A percentile compares a stretch with the other conserved stretches of the same genome.
phyloP scores from a whole-genome alignment of 2,888 invertebrate species.

The Drosophila borealis region DNA sequence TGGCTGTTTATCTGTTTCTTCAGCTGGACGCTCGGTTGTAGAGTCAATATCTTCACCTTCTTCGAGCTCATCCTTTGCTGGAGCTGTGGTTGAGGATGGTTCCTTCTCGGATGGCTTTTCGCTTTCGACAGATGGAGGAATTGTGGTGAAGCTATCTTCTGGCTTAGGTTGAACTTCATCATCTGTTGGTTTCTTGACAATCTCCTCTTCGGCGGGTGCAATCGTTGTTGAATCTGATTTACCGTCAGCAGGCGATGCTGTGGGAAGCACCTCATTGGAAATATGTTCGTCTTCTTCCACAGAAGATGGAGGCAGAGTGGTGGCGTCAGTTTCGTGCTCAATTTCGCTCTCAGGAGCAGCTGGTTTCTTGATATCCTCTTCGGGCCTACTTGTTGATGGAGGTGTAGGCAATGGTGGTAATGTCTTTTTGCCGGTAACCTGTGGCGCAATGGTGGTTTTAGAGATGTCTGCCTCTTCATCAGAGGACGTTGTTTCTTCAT shows the following conservation, averaged over 20 bases:
- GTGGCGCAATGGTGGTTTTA: constrained; percentile 42
- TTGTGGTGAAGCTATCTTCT: constrained; percentile 33
- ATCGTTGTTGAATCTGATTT: constrained; percentile 39
- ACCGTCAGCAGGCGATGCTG: constrained; percentile 33
- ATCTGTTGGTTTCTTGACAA: constrained; percentile 24
- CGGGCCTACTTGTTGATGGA: constrained; percentile 15
- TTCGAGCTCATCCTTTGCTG: constrained; percentile 38
- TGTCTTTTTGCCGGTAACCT: constrained; percentile 16
- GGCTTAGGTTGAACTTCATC: constrained; percentile 31
- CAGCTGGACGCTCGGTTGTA: constrained; percentile 33
- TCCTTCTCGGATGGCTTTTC: constrained; percentile 35
- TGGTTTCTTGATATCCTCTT: constrained; percentile 20
- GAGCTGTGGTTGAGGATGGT: constrained; percentile 23
- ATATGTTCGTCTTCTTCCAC: constrained; percentile 25
- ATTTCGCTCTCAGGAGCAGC: constrained; percentile 24
- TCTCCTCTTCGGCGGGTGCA: constrained; percentile 37
- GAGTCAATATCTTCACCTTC: constrained; percentile 37
- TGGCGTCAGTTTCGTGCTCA: constrained; percentile 17
- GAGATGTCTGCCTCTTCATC: constrained; percentile 30
- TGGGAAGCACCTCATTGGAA: constrained; percentile 15
- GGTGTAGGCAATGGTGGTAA: constrained; percentile 19
- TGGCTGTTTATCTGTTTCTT: constrained; percentile 41
- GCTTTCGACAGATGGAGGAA: constrained; percentile 21
- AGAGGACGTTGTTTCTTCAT: constrained; percentile 38
- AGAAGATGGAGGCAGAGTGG: constrained; percentile 42